Evolutionary conservation across 2,888 invertebrate species (phyloP).

Genomic region (Eudasyphora cyanicolor): DNA sequence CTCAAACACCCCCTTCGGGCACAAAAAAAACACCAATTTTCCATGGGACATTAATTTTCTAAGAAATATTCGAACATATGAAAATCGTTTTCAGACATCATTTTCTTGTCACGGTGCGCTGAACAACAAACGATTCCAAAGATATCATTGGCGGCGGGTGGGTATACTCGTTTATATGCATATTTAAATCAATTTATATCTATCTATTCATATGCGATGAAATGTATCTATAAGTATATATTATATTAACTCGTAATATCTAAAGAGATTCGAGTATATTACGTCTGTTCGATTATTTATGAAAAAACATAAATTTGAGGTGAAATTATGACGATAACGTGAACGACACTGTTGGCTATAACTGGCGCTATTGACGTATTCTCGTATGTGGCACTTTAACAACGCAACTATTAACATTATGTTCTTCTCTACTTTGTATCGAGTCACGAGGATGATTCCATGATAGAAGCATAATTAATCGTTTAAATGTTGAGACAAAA

Average conservation of each 20-base stretch:
- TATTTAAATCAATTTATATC: neutral
- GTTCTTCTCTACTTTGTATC: neutral
- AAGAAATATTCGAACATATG: neutral
- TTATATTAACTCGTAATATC: too few relatives aligned
- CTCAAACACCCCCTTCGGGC: neutral
- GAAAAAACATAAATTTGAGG: neutral
- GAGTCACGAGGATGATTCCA: neutral
- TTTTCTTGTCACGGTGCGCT: neutral
- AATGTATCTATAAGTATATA: neutral
- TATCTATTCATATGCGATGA: neutral
- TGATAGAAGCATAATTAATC: neutral
- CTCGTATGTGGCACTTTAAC: conserved; percentile 1
- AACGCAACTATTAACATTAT: neutral
- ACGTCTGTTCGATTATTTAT: neutral
- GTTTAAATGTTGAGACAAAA: neutral
- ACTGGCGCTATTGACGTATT: neutral
- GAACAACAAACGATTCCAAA: neutral
- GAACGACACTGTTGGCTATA: neutral
- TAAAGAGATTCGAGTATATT: neutral
- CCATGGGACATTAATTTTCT: neutral
- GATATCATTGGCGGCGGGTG: neutral
- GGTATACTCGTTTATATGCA: too few relatives aligned
- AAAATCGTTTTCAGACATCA: neutral
- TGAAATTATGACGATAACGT: neutral
- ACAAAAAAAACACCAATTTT: too few relatives aligned